phyloP scores from a whole-genome alignment of 2,797 vertebrate species.

The Anas acuta region DNA sequence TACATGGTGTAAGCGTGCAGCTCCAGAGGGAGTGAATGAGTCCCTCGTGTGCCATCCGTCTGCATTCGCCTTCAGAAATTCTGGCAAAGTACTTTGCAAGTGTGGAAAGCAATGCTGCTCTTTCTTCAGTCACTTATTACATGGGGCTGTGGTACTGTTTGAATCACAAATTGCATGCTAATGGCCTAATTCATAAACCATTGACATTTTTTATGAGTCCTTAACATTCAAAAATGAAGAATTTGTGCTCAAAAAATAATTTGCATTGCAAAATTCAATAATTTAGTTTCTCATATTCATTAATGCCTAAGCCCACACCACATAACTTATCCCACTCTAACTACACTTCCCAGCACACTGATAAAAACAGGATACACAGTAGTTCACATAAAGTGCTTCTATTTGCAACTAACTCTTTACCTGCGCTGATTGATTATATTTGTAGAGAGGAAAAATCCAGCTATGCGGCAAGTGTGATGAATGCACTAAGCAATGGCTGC shows the following conservation, averaged over 20 bases:
- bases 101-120: conserved; percentile 57
- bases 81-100: conserved; percentile 70
- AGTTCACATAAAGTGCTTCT: conserved; percentile 64
- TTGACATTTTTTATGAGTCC: conserved; percentile 83
- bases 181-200: conserved; percentile 84
- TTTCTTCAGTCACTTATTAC: conserved; percentile 74
- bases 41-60: conserved; percentile 17
- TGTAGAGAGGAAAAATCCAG: conserved; percentile 41
- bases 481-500: conserved; percentile 50
- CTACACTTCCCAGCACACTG: conserved; percentile 70
- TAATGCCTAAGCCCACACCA: conserved; percentile 80
- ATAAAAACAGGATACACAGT: conserved; percentile 65
- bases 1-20: neutral
- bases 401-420: conserved; percentile 52
- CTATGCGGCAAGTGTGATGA: conserved; percentile 40
- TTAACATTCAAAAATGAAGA: conserved; percentile 83
- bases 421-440: conserved; percentile 46
- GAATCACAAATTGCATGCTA: conserved; percentile 82
- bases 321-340: conserved; percentile 80
- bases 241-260: conserved; percentile 83
- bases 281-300: conserved; percentile 84
- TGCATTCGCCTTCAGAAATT: conserved; percentile 51
- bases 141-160: conserved; percentile 68
- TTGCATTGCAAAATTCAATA: conserved; percentile 84
- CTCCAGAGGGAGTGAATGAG: conserved; percentile 8